phyloP scores from a whole-genome alignment of 2,113 vertebrate species.

The Lonchura striata region DNA sequence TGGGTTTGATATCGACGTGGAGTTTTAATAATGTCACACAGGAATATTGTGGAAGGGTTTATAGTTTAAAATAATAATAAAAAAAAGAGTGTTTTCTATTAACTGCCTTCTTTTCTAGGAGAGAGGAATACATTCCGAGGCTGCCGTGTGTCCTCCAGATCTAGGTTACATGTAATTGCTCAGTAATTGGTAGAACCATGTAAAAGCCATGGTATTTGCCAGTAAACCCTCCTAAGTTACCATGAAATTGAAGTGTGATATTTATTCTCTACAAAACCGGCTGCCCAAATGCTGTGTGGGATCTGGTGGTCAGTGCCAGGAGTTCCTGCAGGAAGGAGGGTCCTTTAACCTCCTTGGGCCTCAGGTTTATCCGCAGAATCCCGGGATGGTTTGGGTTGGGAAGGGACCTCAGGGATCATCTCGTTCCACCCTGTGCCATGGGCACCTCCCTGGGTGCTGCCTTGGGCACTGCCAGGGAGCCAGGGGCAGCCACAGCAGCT shows the following conservation, averaged over 20 bases:
- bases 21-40: conserved; percentile 32
- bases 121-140: not conserved
- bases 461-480: not conserved
- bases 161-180: conserved; percentile 59
- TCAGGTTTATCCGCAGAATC: not conserved
- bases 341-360: not conserved
- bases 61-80: not conserved
- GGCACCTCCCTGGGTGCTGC: no score
- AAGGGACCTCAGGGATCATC: not conserved
- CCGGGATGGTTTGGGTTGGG: not conserved
- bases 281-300: not conserved
- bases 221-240: conserved; percentile 56
- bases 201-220: conserved; percentile 58
- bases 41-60: not conserved
- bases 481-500: not conserved
- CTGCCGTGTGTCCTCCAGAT: conserved; percentile 42
- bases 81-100: not conserved
- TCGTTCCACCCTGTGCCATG: not conserved
- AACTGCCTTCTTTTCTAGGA: not conserved
- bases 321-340: not conserved
- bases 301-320: not conserved
- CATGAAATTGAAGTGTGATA: conserved; percentile 62
- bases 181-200: conserved; percentile 63
- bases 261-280: conserved; percentile 24
- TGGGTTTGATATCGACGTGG: not conserved